Evolutionary conservation across 2,888 invertebrate genomes (phyloP).

Genomic region (Drosophila planitibia): DNA sequence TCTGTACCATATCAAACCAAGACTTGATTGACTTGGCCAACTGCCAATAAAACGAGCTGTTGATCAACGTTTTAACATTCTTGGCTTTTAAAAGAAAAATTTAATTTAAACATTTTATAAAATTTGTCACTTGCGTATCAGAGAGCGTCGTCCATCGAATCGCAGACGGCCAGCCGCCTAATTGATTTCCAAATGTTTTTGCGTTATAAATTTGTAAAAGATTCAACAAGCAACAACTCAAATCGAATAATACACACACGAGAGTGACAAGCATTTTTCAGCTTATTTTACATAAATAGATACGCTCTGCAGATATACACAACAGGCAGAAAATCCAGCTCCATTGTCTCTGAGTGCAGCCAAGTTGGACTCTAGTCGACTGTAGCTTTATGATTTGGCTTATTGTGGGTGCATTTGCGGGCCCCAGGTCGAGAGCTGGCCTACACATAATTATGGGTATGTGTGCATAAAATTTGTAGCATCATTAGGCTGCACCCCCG

Average conservation of each 20-base stretch:
- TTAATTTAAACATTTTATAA: slow-evolving; percentile 29
- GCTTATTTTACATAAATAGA: slow-evolving; percentile 73
- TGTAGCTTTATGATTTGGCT: slow-evolving; percentile 12
- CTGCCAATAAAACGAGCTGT: slow-evolving; percentile 42
- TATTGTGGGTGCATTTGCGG: slow-evolving; percentile 60
- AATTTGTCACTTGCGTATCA: slow-evolving; percentile 76
- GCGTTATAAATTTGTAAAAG: slow-evolving; percentile 68
- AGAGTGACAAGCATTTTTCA: slow-evolving; percentile 65
- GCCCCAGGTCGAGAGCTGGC: slow-evolving; percentile 20
- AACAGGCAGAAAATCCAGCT: slow-evolving; percentile 18
- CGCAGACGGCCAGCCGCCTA: slow-evolving; percentile 58
- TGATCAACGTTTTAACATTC: slow-evolving; percentile 54
- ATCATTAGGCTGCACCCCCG: slow-evolving; percentile 79
- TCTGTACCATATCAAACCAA: slow-evolving; percentile 28
- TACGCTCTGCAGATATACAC: slow-evolving; percentile 67
- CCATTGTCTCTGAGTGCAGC: slow-evolving; percentile 34
- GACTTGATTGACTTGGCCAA: slow-evolving; percentile 61
- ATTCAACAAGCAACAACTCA: slow-evolving; percentile 25
- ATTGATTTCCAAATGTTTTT: slow-evolving; percentile 75
- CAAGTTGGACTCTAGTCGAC: slow-evolving; percentile 1
- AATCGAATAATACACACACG: slow-evolving; percentile 39
- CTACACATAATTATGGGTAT: slow-evolving; percentile 58
- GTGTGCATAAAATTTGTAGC: slow-evolving; percentile 78
- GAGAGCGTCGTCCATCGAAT: slow-evolving; percentile 23
- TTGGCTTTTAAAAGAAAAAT: slow-evolving; percentile 35